Evolutionary conservation across 1,140 invertebrate species (phyloP).

Genomic region (Campoletis sonorensis): DNA sequence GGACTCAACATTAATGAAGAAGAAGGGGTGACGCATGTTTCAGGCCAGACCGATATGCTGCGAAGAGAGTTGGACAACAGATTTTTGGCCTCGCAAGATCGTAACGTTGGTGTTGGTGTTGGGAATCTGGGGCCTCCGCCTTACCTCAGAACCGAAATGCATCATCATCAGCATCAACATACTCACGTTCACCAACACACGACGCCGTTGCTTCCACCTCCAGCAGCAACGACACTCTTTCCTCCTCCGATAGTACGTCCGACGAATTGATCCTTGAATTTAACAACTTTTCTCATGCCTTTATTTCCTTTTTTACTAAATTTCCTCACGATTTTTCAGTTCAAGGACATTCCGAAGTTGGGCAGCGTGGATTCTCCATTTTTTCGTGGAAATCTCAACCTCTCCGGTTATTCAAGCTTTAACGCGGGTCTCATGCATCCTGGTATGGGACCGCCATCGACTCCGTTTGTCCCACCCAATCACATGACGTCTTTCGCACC

Average conservation of each 20-base stretch:
- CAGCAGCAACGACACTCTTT: slow-evolving; percentile 78
- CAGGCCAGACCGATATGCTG: slow-evolving; percentile 89
- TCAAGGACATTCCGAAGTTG: slow-evolving; percentile 93
- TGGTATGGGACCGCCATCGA: slow-evolving; percentile 82
- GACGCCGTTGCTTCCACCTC: slow-evolving; percentile 79
- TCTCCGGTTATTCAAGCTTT: slow-evolving; percentile 88
- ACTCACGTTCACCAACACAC: slow-evolving; percentile 94
- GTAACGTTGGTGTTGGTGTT: slow-evolving; percentile 77
- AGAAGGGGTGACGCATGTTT: slow-evolving; percentile 74
- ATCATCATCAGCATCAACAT: slow-evolving; percentile 94
- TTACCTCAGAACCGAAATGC: slow-evolving; percentile 89
- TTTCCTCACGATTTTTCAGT: slow-evolving; percentile 75
- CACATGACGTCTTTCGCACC: slow-evolving; percentile 90
- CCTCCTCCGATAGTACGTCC: slow-evolving; percentile 80
- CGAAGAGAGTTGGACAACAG: slow-evolving; percentile 93
- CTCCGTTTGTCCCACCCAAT: slow-evolving; percentile 87
- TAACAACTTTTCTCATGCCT: not conserved
- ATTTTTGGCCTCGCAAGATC: slow-evolving; percentile 88
- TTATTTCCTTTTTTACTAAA: slow-evolving; percentile 1
- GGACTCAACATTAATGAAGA: slow-evolving; percentile 58
- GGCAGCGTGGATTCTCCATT: slow-evolving; percentile 87
- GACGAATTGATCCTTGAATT: not conserved
- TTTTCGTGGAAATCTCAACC: slow-evolving; percentile 83
- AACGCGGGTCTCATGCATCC: slow-evolving; percentile 88
- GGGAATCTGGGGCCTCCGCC: slow-evolving; percentile 75